Conservation (phyloP, 2,888 invertebrate species). For the Lordiphosa andalusiaca region DNA sequence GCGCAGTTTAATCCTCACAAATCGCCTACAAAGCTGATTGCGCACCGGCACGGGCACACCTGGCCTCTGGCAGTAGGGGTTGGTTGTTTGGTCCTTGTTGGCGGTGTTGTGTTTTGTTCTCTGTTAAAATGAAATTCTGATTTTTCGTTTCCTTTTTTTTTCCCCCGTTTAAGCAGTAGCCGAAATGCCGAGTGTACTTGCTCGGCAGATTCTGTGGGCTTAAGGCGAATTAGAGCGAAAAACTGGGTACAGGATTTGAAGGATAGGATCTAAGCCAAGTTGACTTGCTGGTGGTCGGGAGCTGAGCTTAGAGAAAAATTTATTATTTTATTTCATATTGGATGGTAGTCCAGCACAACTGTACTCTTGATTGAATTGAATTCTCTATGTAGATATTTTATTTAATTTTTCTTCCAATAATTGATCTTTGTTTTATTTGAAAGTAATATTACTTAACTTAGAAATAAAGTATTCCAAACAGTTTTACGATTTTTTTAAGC, state of each 20-base stretch:
- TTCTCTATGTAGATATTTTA: no score
- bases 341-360: no score
- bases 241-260: constrained; percentile 23
- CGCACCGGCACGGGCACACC: constrained; percentile 60
- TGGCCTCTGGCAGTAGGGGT: constrained; percentile 29
- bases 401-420: no score
- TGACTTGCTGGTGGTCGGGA: constrained; percentile 47
- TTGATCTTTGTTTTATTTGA: no score
- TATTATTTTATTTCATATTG: no score
- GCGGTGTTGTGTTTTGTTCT: constrained; percentile 67
- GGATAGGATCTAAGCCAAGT: constrained; percentile 34
- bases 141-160: constrained; percentile 26
- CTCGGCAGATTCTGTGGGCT: constrained; percentile 54
- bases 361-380: no score
- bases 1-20: constrained; percentile 73
- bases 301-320: constrained; percentile 13
- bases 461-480: no score
- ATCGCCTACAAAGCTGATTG: constrained; percentile 76
- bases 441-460: no score
- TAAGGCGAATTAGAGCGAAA: constrained; percentile 52
- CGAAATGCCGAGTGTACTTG: constrained; percentile 3
- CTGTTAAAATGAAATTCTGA: constrained; percentile 37
- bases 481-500: no score
- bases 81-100: constrained; percentile 28
- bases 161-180: not conserved